Evolutionary conservation across 2,113 vertebrate genomes (phyloP).

Genomic region (Sinocyclocheilus grahami): DNA sequence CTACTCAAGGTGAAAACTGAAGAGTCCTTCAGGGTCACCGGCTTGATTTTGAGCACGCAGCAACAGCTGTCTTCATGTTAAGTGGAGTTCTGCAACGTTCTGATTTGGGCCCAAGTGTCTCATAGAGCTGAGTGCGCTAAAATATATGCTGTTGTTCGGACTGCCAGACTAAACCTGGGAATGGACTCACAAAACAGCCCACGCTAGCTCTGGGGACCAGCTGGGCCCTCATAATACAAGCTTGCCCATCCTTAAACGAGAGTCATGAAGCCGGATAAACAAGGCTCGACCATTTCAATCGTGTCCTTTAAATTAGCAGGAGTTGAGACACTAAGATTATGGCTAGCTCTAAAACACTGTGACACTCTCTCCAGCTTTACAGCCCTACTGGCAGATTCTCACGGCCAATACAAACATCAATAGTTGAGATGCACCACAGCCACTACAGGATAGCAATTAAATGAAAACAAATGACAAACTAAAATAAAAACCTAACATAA

Average conservation of each 20-base stretch:
- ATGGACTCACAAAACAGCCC: constrained; percentile 11
- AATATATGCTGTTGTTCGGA: constrained; percentile 21
- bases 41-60: constrained; percentile 18
- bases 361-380: background rate
- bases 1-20: constrained; percentile 41
- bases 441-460: background rate
- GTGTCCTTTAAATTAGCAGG: background rate
- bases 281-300: background rate
- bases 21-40: constrained; percentile 20
- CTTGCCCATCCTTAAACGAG: background rate
- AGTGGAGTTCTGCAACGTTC: constrained; percentile 19
- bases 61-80: constrained; percentile 37
- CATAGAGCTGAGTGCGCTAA: background rate
- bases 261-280: constrained; percentile 10
- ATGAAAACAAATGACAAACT: background rate
- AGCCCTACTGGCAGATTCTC: background rate
- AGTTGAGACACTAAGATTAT: background rate
- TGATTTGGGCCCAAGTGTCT: constrained; percentile 11
- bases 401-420: background rate
- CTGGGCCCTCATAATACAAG: constrained; percentile 30
- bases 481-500: background rate
- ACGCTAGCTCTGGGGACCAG: constrained; percentile 18
- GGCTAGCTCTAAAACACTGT: background rate
- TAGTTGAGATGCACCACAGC: background rate
- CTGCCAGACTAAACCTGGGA: background rate